Conservation (phyloP, 1,140 invertebrate genomes). For the Neocloeon triangulifer region DNA sequence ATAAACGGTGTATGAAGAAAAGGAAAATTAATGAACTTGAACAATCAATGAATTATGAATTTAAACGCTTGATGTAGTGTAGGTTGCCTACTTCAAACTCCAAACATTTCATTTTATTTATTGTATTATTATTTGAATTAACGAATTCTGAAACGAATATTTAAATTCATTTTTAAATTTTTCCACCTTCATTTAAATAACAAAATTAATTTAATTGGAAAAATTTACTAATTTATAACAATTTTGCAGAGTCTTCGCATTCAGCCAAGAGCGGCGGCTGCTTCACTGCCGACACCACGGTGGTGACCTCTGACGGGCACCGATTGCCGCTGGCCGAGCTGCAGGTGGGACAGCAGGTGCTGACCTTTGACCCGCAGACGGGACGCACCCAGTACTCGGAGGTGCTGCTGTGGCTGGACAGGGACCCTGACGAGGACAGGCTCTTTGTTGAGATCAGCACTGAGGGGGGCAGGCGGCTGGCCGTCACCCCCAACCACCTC, state of each 20-base stretch:
- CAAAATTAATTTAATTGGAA: neutral
- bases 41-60: too few relatives aligned
- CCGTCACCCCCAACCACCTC: conserved; percentile 68
- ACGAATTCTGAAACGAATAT: too few relatives aligned
- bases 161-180: too few relatives aligned
- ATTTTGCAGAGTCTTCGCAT: conserved; percentile 75
- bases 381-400: conserved; percentile 55
- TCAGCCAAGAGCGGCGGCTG: conserved; percentile 58
- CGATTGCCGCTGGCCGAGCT: conserved; percentile 33
- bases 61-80: too few relatives aligned
- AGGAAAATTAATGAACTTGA: too few relatives aligned
- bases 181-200: too few relatives aligned
- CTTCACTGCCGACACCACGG: conserved; percentile 38
- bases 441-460: conserved; percentile 51
- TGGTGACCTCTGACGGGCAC: conserved; percentile 27
- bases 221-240: conserved; percentile 12
- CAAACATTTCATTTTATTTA: too few relatives aligned
- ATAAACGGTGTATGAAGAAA: too few relatives aligned
- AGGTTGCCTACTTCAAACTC: too few relatives aligned
- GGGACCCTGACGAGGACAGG: conserved; percentile 34
- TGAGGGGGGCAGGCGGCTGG: conserved; percentile 39
- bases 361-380: conserved; percentile 36
- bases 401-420: conserved; percentile 76
- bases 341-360: conserved; percentile 52
- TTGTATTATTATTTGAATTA: too few relatives aligned